Evolutionary conservation across 2,888 invertebrate species (phyloP), one percentile per base, ranked within the genome.

Genomic region (Hirtodrosophila confusa): DNA sequence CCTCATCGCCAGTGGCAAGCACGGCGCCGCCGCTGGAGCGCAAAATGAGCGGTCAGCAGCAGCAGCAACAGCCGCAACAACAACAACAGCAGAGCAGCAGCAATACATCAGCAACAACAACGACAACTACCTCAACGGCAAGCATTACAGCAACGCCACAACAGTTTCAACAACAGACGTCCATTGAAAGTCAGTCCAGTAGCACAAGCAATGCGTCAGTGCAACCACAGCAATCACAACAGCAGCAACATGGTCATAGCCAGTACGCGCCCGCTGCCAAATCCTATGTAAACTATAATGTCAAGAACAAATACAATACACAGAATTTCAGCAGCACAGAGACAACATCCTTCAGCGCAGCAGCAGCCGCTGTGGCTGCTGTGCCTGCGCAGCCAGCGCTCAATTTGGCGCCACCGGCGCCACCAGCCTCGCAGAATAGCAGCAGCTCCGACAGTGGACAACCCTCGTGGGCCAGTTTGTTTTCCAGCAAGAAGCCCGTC

Each of bases 391-490:
- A 83, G 36, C 84, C 88, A n/a, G 84, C 78, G 1, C 54, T 88
- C 11, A 90, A 89, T 69, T 76, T 90, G 62, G 89, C 88, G 29
- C 89, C 85, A 45, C 88, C 86, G 89, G 93, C 12, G 92, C 93
- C 65, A 92, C 77, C 88, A 8, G 85, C 60, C 3, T 77, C 88
- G n/a, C 75, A 88, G 65, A 65, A 53, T 12, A 69, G 41, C 56
- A 48, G 69, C 65, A 62, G 63, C 58, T 8, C 63, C n/a, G 76
- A 79, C 45, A 75, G 70, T 44, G 80, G 69, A 43, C 78, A 76
- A 51, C 83, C 94, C 50, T 94, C 95, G 0, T 95, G 95, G 95
- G 95, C 95, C 1, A 94, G 95, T 89, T 88, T 95, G 11, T 95
- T 95, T 89, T 93, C 92, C 3, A 88, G 69, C 64, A 93, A 93